These are phyloP conservation scores for Phalacrocorax brasilianus DNA, from an alignment of 2,113 vertebrate genomes.

Conservation along the genomic window DNA sequence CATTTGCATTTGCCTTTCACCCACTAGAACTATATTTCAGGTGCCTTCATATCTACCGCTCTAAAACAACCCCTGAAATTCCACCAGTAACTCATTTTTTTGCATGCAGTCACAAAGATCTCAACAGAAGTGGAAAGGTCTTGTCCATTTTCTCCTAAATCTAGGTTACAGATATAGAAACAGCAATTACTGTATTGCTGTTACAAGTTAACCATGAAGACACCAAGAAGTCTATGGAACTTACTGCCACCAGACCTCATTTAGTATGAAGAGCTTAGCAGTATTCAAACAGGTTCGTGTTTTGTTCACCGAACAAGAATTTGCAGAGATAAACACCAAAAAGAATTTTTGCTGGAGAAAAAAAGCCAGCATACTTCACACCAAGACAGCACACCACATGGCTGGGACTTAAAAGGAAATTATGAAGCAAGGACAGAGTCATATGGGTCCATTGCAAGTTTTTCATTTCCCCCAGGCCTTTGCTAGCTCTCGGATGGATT, in stretches of 20 bases:
- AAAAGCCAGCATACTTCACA: neutral
- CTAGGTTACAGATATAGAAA: neutral
- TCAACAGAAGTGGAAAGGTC: neutral
- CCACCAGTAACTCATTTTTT: neutral
- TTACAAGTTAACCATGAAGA: neutral
- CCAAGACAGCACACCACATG: rapidly evolving
- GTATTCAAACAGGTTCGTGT: neutral
- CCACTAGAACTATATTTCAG: neutral
- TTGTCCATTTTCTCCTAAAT: neutral
- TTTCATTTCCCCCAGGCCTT: neutral
- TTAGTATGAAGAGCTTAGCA: neutral
- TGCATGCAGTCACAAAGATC: neutral
- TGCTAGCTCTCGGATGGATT: neutral
- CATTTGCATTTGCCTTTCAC: neutral
- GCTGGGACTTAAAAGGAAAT: neutral
- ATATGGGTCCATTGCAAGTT: neutral
- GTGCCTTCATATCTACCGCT: neutral
- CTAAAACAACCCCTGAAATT: neutral
- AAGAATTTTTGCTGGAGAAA: neutral
- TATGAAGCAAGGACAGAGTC: neutral
- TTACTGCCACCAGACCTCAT: neutral
- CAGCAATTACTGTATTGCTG: neutral
- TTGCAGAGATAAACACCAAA: neutral
- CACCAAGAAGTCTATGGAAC: neutral
- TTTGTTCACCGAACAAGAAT: neutral